Conservation (phyloP, 2,797 vertebrate genomes). For the Peromyscus aztecus region DNA sequence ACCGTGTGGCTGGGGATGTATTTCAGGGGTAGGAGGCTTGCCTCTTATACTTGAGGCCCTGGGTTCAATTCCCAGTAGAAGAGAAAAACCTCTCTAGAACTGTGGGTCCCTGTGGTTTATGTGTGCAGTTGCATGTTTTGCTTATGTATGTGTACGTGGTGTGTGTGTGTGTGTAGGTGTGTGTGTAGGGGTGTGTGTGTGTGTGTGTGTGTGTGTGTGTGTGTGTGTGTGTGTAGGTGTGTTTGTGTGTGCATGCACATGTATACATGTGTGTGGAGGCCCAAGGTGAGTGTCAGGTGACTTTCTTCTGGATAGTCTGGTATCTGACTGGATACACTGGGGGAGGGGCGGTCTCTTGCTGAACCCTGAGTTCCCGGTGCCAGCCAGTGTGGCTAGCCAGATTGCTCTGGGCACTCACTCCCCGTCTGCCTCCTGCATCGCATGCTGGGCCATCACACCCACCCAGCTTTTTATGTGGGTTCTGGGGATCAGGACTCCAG, state of each 20-base stretch:
- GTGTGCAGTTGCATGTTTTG: neutral
- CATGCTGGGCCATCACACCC: neutral
- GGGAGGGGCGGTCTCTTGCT: rapidly evolving
- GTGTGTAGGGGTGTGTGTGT: neutral
- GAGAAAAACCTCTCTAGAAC: neutral
- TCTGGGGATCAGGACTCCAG: neutral
- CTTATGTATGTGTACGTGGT: neutral
- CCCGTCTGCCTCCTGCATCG: neutral
- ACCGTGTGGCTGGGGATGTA: neutral
- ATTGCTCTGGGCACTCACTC: neutral
- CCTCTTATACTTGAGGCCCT: neutral
- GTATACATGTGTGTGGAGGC: neutral
- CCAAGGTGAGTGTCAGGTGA: neutral
- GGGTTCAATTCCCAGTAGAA: neutral
- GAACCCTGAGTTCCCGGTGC: neutral
- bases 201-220: neutral
- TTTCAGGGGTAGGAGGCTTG: neutral
- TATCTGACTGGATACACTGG: neutral
- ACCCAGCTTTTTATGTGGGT: neutral
- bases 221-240: neutral
- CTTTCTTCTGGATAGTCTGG: neutral
- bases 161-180: neutral
- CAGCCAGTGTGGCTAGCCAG: neutral
- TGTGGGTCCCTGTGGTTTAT: neutral
- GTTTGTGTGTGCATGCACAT: too few species aligned